These are phyloP conservation scores for Squalus acanthias DNA, from an alignment of 2,797 vertebrate genomes.

Conservation along the genomic window DNA sequence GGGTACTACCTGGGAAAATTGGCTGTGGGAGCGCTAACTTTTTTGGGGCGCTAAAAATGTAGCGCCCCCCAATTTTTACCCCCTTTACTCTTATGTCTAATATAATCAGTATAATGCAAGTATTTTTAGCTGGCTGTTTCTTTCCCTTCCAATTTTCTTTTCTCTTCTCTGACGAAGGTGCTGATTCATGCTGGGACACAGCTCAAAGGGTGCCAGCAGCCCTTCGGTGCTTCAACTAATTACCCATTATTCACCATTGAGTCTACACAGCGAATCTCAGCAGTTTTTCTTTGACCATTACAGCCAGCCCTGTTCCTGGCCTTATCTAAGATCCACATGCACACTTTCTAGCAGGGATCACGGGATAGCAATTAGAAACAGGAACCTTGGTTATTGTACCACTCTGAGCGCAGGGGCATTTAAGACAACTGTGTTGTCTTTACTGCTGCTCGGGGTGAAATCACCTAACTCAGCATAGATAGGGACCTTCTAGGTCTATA, in stretches of 20 bases:
- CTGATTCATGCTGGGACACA: neutral
- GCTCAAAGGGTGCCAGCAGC: neutral
- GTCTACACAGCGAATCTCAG: neutral
- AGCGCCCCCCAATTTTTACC: too few species aligned
- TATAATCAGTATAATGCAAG: neutral
- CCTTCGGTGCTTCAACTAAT: neutral
- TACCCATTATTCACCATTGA: neutral
- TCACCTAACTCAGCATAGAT: neutral
- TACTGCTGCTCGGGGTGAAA: neutral
- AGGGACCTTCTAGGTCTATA: neutral
- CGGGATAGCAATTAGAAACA: neutral
- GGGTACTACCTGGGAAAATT: too few species aligned
- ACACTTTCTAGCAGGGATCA: neutral
- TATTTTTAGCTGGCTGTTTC: conserved; percentile 7
- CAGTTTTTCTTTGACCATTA: neutral
- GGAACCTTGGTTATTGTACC: neutral
- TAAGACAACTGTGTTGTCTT: neutral
- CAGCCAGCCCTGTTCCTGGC: neutral
- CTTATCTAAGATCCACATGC: neutral
- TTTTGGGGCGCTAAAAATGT: too few species aligned
- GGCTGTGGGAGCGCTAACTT: too few species aligned
- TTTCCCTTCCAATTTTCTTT: neutral
- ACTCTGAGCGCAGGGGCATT: neutral
- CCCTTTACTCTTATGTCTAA: too few species aligned
- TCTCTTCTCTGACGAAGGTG: neutral